These are phyloP conservation scores for Athrips mouffetella DNA, from an alignment of 2,888 invertebrate genomes.

Conservation along the genomic window DNA sequence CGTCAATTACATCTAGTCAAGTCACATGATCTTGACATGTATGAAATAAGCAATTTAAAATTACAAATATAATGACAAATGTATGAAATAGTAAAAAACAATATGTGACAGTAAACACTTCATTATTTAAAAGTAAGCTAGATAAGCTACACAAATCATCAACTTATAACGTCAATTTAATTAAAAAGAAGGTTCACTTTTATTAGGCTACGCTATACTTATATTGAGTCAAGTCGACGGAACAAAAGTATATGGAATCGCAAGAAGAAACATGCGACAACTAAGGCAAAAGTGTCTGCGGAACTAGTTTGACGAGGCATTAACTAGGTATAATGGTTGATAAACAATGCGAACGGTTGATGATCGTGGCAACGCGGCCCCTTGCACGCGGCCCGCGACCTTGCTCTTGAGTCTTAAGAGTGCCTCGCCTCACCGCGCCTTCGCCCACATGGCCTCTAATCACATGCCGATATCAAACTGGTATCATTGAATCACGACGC, in stretches of 20 bases:
- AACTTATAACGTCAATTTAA: background rate
- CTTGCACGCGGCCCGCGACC: constrained; percentile 17
- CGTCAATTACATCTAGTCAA: too few relatives aligned
- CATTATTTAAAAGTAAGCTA: too few relatives aligned
- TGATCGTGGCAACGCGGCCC: background rate
- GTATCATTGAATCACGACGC: constrained; percentile 3
- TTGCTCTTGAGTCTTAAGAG: constrained; percentile 15
- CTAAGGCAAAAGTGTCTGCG: constrained; percentile 6
- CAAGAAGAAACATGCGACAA: background rate
- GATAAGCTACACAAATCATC: too few relatives aligned
- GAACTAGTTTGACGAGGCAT: constrained; percentile 9
- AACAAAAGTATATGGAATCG: background rate
- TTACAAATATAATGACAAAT: too few relatives aligned
- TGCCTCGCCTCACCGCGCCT: background rate
- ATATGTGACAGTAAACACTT: too few relatives aligned
- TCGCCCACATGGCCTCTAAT: constrained; percentile 7
- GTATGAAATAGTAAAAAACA: too few relatives aligned
- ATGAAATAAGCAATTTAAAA: too few relatives aligned
- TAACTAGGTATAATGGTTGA: constrained; percentile 1
- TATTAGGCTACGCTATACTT: background rate
- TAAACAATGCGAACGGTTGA: constrained; percentile 4
- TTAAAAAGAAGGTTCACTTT: background rate
- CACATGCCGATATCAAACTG: background rate
- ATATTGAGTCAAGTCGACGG: background rate
- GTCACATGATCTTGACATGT: too few relatives aligned